phyloP scores from a whole-genome alignment of 1,140 invertebrate species.

The Calliphora vicina region DNA sequence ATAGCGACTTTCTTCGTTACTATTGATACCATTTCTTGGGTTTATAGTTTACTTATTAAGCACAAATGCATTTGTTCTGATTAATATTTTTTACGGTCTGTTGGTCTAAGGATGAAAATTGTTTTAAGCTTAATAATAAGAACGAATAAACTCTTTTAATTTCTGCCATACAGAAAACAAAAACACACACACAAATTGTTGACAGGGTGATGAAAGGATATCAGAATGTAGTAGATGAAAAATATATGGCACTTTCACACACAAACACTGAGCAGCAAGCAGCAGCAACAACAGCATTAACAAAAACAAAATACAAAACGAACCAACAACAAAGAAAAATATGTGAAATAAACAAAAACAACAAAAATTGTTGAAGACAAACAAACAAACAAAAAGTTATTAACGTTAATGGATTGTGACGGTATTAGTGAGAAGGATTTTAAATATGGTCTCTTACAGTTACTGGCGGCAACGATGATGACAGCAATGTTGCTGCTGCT shows the following conservation, averaged over 20 bases:
- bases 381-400: slow-evolving; percentile 35
- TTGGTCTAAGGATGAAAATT: background rate
- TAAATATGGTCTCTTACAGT: background rate
- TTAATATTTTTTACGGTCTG: background rate
- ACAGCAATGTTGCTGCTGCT: background rate
- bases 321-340: background rate
- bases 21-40: too few species aligned
- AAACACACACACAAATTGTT: background rate
- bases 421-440: slow-evolving; percentile 27
- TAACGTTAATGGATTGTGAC: slow-evolving; percentile 29
- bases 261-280: background rate
- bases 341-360: background rate
- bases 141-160: background rate
- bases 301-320: background rate
- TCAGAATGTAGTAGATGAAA: background rate
- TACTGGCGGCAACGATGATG: background rate
- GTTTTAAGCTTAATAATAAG: background rate
- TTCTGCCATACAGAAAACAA: background rate
- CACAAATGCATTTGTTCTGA: too few species aligned
- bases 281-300: background rate
- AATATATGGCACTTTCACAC: background rate
- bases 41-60: too few species aligned
- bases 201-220: slow-evolving; percentile 16
- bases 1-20: too few species aligned
- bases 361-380: background rate